Evolutionary conservation across 1,140 invertebrate species (phyloP), one percentile per base, ranked within the genome.

Genomic region (Drosophila bifasciata): DNA sequence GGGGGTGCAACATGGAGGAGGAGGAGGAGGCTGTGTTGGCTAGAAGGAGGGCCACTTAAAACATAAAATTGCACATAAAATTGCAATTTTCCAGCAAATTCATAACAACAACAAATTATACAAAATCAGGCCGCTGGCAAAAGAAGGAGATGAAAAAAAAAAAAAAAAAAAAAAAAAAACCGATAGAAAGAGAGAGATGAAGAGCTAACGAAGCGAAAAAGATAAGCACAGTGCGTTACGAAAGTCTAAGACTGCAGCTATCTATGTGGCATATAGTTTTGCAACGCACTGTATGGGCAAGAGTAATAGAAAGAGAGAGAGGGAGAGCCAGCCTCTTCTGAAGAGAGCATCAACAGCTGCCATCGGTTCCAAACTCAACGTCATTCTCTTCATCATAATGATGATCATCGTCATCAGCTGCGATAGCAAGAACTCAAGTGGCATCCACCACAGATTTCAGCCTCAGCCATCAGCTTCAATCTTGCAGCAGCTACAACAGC

Each of bases 41-140:
- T 3, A 40, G 17, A 19, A 46, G 70, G 70, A 64, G 46, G 70
- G 70, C 51, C 52, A 40, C 70, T 57, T n/a, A n/a, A n/a, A n/a
- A n/a, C n/a, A n/a, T n/a, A 68, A 80, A 86, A 85, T 76, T 85
- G 77, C 77, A 81, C 83, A 85, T 86, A 85, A 85, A 85, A 85
- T 85, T 88, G 81, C 81, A 85, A 85, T 85, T 85, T 85, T 86
- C 77, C 81, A 85, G 81, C 81, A 85, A 85, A 85, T 85, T 85
- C 63, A 79, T 84, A 80, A 73, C 23, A 74, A 43, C 6, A 5
- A 64, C 69, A 80, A 71, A 80, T 86, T 80, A 64, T 80, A 80
- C 79, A 62, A 85, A 86, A 86, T 77, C 61, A 74, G 77, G 81
- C 81, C 83, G 77, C 73, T 46, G 73, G 83, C 77, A 17, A 5